Conservation (phyloP, 2,888 invertebrate species). For the Apamea monoglypha region DNA sequence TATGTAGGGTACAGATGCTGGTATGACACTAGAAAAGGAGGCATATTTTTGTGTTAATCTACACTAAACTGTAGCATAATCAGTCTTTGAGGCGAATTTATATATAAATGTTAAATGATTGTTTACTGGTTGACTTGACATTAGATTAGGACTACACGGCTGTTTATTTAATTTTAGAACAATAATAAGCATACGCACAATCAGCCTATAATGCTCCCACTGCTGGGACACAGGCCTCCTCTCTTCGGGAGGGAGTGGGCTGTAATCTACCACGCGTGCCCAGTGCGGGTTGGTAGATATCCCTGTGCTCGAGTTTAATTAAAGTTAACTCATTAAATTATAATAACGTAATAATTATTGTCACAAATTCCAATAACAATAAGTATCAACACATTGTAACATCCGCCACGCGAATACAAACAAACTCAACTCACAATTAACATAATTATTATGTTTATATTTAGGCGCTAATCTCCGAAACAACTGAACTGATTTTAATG, state of each 20-base stretch:
- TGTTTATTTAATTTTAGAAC: neutral
- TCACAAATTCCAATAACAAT: neutral
- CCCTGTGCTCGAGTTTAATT: neutral
- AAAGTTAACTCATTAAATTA: neutral
- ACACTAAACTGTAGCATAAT: no score
- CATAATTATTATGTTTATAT: slow-evolving; percentile 48
- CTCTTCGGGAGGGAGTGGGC: neutral
- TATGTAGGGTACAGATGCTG: no score
- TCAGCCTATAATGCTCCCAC: neutral
- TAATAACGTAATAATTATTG: neutral
- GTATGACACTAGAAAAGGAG: neutral
- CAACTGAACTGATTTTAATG: slow-evolving; percentile 59
- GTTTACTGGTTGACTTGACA: neutral
- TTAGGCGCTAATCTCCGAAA: slow-evolving; percentile 60
- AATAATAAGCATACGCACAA: no score
- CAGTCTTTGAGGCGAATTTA: neutral
- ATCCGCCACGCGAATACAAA: slow-evolving; percentile 25
- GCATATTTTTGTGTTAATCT: neutral
- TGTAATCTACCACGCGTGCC: neutral
- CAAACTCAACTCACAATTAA: slow-evolving; percentile 36
- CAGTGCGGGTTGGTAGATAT: neutral
- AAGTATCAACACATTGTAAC: slow-evolving; percentile 1
- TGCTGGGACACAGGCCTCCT: neutral
- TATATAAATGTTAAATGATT: slow-evolving; percentile 26
- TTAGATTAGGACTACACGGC: neutral